Percentiles rank a stretch among this genome's conserved stretches.
Conservation (phyloP, 2,113 vertebrate genomes). For the Tinamus guttatus region DNA sequence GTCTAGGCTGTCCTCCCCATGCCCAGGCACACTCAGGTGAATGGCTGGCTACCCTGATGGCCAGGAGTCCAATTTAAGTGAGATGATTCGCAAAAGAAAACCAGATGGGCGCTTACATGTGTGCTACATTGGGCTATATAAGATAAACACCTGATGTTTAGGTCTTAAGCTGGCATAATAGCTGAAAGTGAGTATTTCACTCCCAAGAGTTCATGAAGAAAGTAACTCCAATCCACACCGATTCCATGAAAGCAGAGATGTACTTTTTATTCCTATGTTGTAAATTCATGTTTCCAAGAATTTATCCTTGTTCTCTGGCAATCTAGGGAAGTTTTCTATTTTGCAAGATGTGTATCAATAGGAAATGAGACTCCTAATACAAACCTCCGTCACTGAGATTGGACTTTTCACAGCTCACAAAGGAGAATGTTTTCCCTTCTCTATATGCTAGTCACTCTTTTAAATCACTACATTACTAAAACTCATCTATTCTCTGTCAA, state of each 20-base stretch:
- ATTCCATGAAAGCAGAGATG: background rate
- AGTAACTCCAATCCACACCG: background rate
- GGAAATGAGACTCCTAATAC: background rate
- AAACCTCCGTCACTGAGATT: background rate
- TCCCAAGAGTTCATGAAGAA: background rate
- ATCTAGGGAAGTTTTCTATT: background rate
- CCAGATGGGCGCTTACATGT: background rate
- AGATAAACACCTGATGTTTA: background rate
- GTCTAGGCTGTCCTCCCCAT: background rate
- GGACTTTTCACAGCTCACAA: background rate
- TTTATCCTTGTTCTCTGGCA: background rate
- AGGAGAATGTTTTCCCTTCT: background rate
- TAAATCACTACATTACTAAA: background rate
- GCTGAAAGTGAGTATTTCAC: background rate
- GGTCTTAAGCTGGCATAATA: background rate
- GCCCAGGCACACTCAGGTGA: background rate
- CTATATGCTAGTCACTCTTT: background rate
- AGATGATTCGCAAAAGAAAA: background rate
- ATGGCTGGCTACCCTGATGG: background rate
- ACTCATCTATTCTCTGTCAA: conserved; percentile 10
- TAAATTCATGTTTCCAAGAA: background rate
- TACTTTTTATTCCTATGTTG: background rate
- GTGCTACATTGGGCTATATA: background rate
- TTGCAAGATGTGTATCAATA: background rate
- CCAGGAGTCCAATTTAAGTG: background rate